These are phyloP conservation scores for Trochalopteron elliotii DNA, from an alignment of 2,113 vertebrate genomes.

Conservation along the genomic window DNA sequence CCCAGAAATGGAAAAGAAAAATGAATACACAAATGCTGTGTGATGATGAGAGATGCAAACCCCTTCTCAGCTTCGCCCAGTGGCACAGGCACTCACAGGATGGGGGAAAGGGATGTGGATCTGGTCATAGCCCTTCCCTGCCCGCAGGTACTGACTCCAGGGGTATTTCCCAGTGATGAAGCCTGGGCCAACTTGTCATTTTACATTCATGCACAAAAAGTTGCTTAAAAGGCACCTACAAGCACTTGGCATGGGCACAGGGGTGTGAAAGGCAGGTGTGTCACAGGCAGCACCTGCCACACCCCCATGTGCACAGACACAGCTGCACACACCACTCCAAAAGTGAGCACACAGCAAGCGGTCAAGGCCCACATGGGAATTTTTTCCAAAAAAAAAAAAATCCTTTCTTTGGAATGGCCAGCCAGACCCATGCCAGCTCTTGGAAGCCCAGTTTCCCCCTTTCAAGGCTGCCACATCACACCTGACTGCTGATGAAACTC, in stretches of 20 bases:
- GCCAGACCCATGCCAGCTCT: not conserved
- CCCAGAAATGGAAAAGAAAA: not conserved
- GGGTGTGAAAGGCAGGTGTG: not conserved
- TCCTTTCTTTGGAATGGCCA: not conserved
- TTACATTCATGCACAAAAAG: not conserved
- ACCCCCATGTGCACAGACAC: rapidly evolving
- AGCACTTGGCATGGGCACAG: not conserved
- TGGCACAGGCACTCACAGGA: not conserved
- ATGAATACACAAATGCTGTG: rapidly evolving
- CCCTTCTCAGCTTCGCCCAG: not conserved
- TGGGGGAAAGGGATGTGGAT: not conserved
- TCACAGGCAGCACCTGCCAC: rapidly evolving
- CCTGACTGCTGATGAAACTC: not conserved
- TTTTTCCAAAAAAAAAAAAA: not conserved
- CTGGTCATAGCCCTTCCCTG: not conserved
- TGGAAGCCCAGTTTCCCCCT: not conserved
- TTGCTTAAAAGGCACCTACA: not conserved
- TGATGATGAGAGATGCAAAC: rapidly evolving
- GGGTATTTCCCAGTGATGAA: not conserved
- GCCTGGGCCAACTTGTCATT: not conserved
- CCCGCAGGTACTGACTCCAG: not conserved
- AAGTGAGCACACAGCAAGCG: not conserved
- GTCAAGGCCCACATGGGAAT: rapidly evolving
- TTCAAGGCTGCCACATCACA: not conserved
- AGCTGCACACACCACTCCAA: not conserved